phyloP scores from a whole-genome alignment of 1,140 invertebrate species.

The Drosophila kurseongensis region DNA sequence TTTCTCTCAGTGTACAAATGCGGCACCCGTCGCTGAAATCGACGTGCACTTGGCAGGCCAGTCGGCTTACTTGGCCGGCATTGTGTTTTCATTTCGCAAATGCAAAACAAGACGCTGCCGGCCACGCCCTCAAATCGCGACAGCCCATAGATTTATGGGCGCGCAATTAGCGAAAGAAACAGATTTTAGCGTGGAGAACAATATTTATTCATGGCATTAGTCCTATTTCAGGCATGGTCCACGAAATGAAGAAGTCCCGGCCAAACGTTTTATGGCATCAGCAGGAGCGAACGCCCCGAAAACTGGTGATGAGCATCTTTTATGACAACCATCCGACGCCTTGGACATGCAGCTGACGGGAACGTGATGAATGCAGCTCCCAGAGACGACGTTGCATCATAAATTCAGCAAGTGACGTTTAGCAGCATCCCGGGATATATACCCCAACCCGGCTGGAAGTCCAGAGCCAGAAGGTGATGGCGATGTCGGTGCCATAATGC shows the following conservation, averaged over 20 bases:
- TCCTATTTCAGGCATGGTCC: conserved; percentile 23
- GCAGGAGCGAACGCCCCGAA: conserved; percentile 15
- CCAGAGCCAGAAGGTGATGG: conserved; percentile 28
- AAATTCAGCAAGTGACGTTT: conserved; percentile 57
- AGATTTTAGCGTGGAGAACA: conserved; percentile 20
- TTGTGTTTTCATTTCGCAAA: conserved; percentile 77
- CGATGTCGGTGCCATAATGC: conserved; percentile 44
- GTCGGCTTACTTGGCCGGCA: conserved; percentile 48
- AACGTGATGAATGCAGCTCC: conserved; percentile 72
- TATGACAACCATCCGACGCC: conserved; percentile 71
- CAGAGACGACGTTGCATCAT: conserved; percentile 59
- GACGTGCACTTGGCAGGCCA: conserved; percentile 62
- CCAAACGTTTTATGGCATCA: conserved; percentile 57
- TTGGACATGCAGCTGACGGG: conserved; percentile 68
- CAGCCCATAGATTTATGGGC: conserved; percentile 65
- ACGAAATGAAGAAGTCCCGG: not conserved
- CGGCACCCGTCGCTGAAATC: conserved; percentile 54
- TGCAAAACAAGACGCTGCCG: conserved; percentile 72
- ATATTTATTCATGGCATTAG: conserved; percentile 37
- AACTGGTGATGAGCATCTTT: conserved; percentile 74
- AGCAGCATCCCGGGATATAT: conserved; percentile 16
- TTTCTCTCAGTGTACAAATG: conserved; percentile 12
- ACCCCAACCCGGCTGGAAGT: not conserved
- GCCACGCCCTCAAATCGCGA: conserved; percentile 60
- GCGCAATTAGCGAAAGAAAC: conserved; percentile 65